These are phyloP conservation scores for Loris lydekkerianus DNA, from an alignment of 2,797 vertebrate genomes.

Conservation along the genomic window DNA sequence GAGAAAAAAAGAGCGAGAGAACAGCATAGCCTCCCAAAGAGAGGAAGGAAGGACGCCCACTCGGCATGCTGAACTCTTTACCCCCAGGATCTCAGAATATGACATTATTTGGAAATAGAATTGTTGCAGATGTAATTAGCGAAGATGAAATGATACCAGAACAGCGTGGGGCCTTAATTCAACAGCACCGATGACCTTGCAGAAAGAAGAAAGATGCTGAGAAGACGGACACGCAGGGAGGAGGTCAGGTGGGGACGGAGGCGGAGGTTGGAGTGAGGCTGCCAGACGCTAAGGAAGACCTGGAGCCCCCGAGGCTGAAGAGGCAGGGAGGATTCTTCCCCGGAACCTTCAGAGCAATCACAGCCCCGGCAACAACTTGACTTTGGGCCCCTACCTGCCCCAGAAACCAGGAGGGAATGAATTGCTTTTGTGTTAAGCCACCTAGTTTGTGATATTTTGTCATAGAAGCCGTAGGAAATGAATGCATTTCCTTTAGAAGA, in stretches of 20 bases:
- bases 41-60: too few species aligned
- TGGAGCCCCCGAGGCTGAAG: neutral
- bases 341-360: neutral
- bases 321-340: neutral
- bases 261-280: fast-evolving
- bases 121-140: too few species aligned
- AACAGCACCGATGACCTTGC: fast-evolving
- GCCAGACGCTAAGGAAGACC: fast-evolving
- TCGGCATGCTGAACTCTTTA: neutral
- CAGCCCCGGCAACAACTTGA: neutral
- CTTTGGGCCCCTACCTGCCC: neutral
- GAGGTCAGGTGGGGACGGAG: fast-evolving
- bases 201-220: neutral
- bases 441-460: neutral
- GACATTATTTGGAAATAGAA: neutral
- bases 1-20: too few species aligned
- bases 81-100: fast-evolving
- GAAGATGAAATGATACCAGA: neutral
- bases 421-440: neutral
- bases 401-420: neutral
- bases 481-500: neutral
- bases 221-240: neutral
- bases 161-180: neutral
- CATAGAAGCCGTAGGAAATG: neutral
- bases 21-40: too few species aligned